Evolutionary conservation across 2,888 invertebrate species (phyloP).

Genomic region (Macrophya alboannulata): DNA sequence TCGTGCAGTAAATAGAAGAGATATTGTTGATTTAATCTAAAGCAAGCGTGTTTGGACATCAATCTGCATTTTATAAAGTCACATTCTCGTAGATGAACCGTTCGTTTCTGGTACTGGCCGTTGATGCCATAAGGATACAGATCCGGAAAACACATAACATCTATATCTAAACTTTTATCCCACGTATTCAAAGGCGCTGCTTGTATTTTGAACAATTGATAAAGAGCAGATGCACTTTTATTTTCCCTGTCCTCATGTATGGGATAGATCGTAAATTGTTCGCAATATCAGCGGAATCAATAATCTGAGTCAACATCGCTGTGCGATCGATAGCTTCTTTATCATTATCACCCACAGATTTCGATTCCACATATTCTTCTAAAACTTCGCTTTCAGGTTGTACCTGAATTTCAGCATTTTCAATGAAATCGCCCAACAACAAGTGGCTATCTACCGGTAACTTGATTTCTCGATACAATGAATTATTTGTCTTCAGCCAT

Average conservation of each 20-base stretch:
- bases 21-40: conserved; percentile 67
- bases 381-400: conserved; percentile 50
- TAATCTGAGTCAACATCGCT: conserved; percentile 52
- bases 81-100: conserved; percentile 61
- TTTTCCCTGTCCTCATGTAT: conserved; percentile 63
- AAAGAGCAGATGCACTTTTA: conserved; percentile 62
- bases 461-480: conserved; percentile 66
- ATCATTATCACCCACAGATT: too few species aligned
- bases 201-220: conserved; percentile 64
- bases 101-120: conserved; percentile 63
- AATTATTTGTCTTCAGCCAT: conserved; percentile 71
- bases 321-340: not conserved
- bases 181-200: conserved; percentile 60
- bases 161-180: conserved; percentile 38
- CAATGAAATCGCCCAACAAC: conserved; percentile 57
- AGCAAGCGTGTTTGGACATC: conserved; percentile 66
- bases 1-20: conserved; percentile 67
- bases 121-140: conserved; percentile 63
- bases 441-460: conserved; percentile 62
- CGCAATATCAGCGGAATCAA: conserved; percentile 59
- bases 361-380: not conserved
- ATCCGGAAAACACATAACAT: conserved; percentile 65
- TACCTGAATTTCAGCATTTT: conserved; percentile 59
- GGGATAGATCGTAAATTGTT: conserved; percentile 64
- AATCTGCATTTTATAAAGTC: conserved; percentile 65